phyloP scores from a whole-genome alignment of 2,888 invertebrate species.

The Emmelina monodactyla region DNA sequence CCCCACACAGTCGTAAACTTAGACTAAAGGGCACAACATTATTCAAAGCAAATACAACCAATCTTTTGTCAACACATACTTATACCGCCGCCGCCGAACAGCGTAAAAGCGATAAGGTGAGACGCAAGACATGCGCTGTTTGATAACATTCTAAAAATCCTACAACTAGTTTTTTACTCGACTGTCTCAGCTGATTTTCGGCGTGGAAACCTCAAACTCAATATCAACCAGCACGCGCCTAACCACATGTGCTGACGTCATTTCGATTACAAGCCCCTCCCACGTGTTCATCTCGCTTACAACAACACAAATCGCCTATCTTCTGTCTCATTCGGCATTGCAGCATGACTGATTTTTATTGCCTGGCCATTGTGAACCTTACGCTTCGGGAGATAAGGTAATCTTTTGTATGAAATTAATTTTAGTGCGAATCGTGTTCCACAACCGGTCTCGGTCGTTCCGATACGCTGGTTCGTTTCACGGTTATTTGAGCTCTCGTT shows the following conservation, averaged over 20 bases:
- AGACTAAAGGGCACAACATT: too few species aligned
- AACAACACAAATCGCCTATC: constrained; percentile 18
- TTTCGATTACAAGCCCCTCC: constrained; percentile 35
- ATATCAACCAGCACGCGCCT: constrained; percentile 39
- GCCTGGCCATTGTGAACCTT: neutral
- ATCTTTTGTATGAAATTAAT: constrained; percentile 20
- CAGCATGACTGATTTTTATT: constrained; percentile 33
- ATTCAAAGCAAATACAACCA: too few species aligned
- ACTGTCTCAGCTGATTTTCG: constrained; percentile 52
- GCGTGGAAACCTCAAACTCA: constrained; percentile 42
- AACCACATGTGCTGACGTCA: constrained; percentile 52
- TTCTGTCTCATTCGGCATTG: constrained; percentile 33
- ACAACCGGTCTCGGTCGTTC: constrained; percentile 26
- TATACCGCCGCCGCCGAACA: too few species aligned
- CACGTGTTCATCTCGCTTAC: constrained; percentile 29
- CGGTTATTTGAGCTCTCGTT: constrained; percentile 22
- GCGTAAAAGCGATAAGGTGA: too few species aligned
- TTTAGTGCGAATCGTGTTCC: constrained; percentile 19
- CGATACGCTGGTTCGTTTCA: constrained; percentile 24
- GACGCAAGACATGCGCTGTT: too few species aligned
- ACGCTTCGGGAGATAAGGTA: constrained; percentile 22
- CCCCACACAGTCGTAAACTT: too few species aligned
- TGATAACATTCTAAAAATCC: too few species aligned
- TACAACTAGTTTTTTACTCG: neutral
- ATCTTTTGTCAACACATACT: too few species aligned